Percentiles rank a stretch among this genome's conserved stretches.
These are phyloP conservation scores for Syngnathus floridae DNA, from an alignment of 2,113 vertebrate species.

Conservation along the genomic window DNA sequence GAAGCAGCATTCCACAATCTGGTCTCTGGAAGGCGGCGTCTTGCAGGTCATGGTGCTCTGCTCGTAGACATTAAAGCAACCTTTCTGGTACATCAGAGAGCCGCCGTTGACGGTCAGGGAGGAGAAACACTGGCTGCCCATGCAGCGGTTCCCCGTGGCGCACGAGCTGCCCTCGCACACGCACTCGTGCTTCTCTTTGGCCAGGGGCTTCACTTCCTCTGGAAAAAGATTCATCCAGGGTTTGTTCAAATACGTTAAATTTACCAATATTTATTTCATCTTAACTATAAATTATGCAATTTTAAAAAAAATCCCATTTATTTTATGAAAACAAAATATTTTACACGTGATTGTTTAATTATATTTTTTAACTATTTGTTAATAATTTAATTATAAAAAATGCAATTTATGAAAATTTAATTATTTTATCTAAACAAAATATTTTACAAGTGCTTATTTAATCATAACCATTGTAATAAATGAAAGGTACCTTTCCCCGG, in stretches of 20 bases:
- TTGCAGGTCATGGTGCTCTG: constrained; percentile 94
- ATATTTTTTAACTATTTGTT: too few species aligned
- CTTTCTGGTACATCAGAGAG: constrained; percentile 84
- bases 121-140: constrained; percentile 90
- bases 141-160: constrained; percentile 78
- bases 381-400: too few species aligned
- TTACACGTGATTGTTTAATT: too few species aligned
- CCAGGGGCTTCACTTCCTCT: constrained; percentile 74
- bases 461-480: too few species aligned
- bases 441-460: too few species aligned
- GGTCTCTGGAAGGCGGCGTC: constrained; percentile 87
- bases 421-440: too few species aligned
- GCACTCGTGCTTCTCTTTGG: constrained; percentile 80
- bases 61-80: constrained; percentile 93
- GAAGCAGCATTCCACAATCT: constrained; percentile 93
- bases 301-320: too few species aligned
- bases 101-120: constrained; percentile 83
- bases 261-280: too few species aligned
- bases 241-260: neutral
- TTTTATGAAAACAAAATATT: too few species aligned
- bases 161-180: constrained; percentile 93
- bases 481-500: constrained; percentile 77
- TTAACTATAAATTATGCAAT: too few species aligned
- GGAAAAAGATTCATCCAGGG: constrained; percentile 26
- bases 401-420: too few species aligned